Conservation (phyloP, 2,888 invertebrate species). For the Leptopterna dolabrata region DNA sequence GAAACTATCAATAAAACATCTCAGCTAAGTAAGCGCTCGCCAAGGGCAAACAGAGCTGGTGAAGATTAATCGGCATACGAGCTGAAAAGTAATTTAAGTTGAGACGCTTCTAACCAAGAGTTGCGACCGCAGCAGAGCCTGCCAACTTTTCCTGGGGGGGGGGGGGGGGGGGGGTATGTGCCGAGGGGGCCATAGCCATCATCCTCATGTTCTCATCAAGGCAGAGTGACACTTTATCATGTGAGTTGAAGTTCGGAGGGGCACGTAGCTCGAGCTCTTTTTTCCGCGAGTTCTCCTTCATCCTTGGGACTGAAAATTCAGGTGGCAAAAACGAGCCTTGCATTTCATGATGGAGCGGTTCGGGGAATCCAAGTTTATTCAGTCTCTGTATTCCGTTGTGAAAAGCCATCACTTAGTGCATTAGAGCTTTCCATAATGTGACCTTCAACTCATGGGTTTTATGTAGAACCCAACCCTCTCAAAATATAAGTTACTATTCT, state of each 20-base stretch:
- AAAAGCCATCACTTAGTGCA: too few relatives aligned
- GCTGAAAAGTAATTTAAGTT: slow-evolving; percentile 6
- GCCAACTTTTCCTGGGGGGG: neutral
- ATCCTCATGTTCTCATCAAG: slow-evolving; percentile 1
- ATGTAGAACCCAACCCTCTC: too few relatives aligned
- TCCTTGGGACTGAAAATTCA: too few relatives aligned
- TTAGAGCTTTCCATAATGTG: too few relatives aligned
- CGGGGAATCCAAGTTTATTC: too few relatives aligned
- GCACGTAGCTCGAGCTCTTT: neutral
- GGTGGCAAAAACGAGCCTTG: too few relatives aligned
- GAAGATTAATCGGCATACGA: slow-evolving; percentile 15
- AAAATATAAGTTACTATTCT: too few relatives aligned
- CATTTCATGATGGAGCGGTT: too few relatives aligned
- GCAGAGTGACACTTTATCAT: neutral
- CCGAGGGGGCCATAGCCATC: neutral
- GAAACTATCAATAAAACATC: neutral
- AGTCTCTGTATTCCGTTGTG: too few relatives aligned
- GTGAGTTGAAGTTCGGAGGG: neutral
- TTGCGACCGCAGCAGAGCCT: neutral
- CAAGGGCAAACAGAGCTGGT: neutral
- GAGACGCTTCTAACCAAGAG: neutral
- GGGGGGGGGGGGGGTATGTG: neutral
- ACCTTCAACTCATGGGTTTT: too few relatives aligned
- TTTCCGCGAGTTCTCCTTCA: neutral
- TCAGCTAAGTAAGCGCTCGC: neutral